Evolutionary conservation across 2,113 vertebrate species (phyloP).

Genomic region (Perccottus glenii): DNA sequence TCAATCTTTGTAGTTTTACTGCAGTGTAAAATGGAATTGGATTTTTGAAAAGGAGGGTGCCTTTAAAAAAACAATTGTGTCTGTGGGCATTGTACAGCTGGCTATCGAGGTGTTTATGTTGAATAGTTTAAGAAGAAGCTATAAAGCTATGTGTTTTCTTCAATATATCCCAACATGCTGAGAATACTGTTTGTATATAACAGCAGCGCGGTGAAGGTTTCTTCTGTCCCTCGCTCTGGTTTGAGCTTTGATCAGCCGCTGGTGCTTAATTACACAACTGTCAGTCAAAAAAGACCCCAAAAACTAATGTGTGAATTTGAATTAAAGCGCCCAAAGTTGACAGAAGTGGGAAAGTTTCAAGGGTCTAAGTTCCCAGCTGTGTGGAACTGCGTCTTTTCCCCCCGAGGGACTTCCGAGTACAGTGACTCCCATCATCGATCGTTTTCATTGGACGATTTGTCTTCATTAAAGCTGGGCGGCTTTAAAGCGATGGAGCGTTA

Average conservation of each 20-base stretch:
- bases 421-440: slow-evolving; percentile 66
- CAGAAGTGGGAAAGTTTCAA: no score
- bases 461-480: slow-evolving; percentile 71
- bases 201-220: slow-evolving; percentile 21
- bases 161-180: slow-evolving; percentile 1
- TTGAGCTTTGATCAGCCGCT: slow-evolving; percentile 44
- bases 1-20: slow-evolving; percentile 44
- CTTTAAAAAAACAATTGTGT: slow-evolving; percentile 26
- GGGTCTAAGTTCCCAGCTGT: neutral
- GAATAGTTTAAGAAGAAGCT: neutral
- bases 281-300: slow-evolving; percentile 6
- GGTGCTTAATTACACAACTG: slow-evolving; percentile 35
- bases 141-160: neutral
- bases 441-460: slow-evolving; percentile 73
- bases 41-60: slow-evolving; percentile 43
- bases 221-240: slow-evolving; percentile 15
- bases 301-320: slow-evolving; percentile 16
- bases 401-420: slow-evolving; percentile 28
- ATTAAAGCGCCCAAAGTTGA: slow-evolving; percentile 13
- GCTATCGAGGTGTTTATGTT: neutral
- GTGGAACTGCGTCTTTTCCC: neutral
- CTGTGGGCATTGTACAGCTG: slow-evolving; percentile 9
- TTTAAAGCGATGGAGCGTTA: slow-evolving; percentile 48
- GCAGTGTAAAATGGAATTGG: slow-evolving; percentile 46
- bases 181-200: neutral